Conservation (phyloP, 2,888 invertebrate species). For the Rhamnusium bicolor region DNA sequence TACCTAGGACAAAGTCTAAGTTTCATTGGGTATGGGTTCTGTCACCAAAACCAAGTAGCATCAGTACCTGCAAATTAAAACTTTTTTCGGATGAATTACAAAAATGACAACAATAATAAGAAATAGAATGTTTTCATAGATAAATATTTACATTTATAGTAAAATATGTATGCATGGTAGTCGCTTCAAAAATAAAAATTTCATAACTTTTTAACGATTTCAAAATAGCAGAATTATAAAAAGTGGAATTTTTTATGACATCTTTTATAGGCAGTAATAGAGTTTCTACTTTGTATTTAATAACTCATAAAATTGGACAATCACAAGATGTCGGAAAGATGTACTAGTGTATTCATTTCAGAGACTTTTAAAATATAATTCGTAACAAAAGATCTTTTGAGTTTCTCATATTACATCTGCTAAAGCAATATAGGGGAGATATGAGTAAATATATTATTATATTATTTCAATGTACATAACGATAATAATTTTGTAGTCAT, state of each 20-base stretch:
- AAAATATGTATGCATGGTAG: no score
- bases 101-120: no score
- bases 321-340: slow-evolving; percentile 3
- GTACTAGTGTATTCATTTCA: not conserved
- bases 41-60: no score
- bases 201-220: not conserved
- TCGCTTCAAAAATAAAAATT: no score
- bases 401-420: not conserved
- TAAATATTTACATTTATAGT: no score
- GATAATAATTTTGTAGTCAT: no score
- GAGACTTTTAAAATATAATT: not conserved
- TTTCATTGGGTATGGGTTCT: no score
- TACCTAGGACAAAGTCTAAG: no score
- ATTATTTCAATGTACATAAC: no score
- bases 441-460: not conserved
- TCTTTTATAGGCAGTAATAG: not conserved
- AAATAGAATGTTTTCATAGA: no score
- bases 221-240: not conserved
- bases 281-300: slow-evolving; percentile 3
- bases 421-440: not conserved
- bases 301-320: slow-evolving; percentile 9
- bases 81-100: no score
- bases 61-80: no score
- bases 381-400: not conserved
- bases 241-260: not conserved